Percentiles rank a stretch among this genome's conserved stretches.
phyloP scores from a whole-genome alignment of 2,113 vertebrate genomes.

The Cynocephalus volans region DNA sequence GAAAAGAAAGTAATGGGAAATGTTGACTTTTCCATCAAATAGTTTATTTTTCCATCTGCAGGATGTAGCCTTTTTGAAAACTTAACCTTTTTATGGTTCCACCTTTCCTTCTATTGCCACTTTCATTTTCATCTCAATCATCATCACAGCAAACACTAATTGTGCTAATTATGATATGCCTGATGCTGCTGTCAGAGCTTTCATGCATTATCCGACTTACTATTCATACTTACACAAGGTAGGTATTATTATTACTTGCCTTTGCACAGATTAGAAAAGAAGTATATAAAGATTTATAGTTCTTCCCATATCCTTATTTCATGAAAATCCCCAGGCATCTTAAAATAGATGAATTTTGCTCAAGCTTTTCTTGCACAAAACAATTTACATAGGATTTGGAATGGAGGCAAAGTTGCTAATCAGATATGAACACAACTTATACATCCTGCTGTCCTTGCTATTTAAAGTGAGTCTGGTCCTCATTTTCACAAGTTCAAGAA shows the following conservation, averaged over 20 bases:
- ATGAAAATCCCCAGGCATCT: neutral
- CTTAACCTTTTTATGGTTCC: neutral
- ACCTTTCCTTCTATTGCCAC: neutral
- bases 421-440: neutral
- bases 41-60: neutral
- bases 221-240: neutral
- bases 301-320: neutral
- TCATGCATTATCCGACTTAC: neutral
- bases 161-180: neutral
- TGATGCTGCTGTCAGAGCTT: neutral
- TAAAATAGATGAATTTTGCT: neutral
- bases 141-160: neutral
- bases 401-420: neutral
- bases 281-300: neutral
- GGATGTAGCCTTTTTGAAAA: neutral
- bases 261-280: neutral
- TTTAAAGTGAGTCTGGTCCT: neutral
- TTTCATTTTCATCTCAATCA: neutral
- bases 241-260: neutral
- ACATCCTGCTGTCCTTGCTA: neutral
- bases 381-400: conserved; percentile 5
- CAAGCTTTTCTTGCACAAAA: conserved; percentile 17
- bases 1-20: neutral
- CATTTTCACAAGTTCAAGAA: neutral
- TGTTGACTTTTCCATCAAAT: neutral